Evolutionary conservation across 2,797 vertebrate genomes (phyloP).

Genomic region (Buphagus erythrorhynchus): DNA sequence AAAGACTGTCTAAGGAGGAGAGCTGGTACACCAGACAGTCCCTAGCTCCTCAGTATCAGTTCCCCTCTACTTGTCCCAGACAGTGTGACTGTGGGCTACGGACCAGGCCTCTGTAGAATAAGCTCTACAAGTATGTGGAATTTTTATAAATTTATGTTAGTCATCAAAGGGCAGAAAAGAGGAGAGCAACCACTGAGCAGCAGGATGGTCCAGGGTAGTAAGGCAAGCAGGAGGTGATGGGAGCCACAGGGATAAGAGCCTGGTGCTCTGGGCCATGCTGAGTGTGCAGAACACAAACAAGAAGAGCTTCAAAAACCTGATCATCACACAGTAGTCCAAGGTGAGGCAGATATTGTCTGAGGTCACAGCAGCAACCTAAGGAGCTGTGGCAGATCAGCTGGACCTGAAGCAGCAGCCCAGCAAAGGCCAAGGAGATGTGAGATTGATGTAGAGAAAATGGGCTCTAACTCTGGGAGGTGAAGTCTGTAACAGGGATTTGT

Average conservation of each 20-base stretch:
- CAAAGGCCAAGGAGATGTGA: neutral
- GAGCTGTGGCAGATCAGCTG: neutral
- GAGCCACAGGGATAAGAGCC: neutral
- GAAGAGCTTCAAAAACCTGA: neutral
- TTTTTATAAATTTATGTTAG: neutral
- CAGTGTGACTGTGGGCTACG: rapidly evolving
- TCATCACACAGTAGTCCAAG: neutral
- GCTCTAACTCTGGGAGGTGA: neutral
- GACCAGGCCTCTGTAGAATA: neutral
- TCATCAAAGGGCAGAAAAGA: neutral
- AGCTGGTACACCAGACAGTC: neutral
- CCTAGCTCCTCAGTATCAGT: neutral
- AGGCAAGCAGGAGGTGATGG: neutral
- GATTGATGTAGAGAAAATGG: rapidly evolving
- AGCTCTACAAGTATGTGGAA: neutral
- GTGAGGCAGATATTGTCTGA: neutral
- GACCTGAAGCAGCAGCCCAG: neutral
- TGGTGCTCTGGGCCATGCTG: neutral
- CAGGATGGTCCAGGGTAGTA: neutral
- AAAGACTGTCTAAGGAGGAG: neutral
- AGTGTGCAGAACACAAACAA: neutral
- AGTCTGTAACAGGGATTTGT: neutral
- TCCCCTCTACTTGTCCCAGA: neutral
- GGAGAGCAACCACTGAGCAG: neutral
- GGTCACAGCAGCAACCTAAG: neutral